Evolutionary conservation across 2,113 vertebrate species (phyloP).

Genomic region (Saguinus midas): DNA sequence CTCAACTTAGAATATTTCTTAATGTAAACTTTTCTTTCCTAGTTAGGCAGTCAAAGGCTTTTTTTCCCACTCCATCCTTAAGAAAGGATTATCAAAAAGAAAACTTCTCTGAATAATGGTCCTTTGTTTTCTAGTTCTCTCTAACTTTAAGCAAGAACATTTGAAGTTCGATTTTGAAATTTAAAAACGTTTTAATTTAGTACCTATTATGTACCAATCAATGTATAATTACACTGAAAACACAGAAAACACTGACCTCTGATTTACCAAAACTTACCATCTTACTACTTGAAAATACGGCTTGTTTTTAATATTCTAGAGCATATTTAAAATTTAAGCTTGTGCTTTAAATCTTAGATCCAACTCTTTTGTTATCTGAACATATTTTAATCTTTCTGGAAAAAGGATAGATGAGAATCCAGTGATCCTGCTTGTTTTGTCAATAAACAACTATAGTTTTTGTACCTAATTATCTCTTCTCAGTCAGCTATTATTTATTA

Average conservation of each 20-base stretch:
- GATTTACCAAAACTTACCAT: background rate
- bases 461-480: background rate
- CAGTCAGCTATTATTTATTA: conserved; percentile 15
- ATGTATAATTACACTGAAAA: background rate
- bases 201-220: background rate
- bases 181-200: conserved; percentile 29
- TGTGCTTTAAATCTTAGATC: background rate
- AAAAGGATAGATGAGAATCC: background rate
- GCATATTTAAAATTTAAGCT: conserved; percentile 8
- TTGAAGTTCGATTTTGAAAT: conserved; percentile 1
- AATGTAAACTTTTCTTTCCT: background rate
- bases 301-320: background rate
- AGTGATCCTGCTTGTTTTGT: background rate
- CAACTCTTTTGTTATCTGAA: background rate
- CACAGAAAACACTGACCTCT: background rate
- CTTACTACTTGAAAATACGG: background rate
- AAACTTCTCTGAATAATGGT: background rate
- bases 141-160: background rate
- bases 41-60: background rate
- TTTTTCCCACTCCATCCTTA: background rate
- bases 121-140: background rate
- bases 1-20: background rate
- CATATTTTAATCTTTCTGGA: conserved; percentile 36
- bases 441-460: background rate
- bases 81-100: background rate